Evolutionary conservation across 2,888 invertebrate genomes (phyloP).

Genomic region (Phalera bucephala): DNA sequence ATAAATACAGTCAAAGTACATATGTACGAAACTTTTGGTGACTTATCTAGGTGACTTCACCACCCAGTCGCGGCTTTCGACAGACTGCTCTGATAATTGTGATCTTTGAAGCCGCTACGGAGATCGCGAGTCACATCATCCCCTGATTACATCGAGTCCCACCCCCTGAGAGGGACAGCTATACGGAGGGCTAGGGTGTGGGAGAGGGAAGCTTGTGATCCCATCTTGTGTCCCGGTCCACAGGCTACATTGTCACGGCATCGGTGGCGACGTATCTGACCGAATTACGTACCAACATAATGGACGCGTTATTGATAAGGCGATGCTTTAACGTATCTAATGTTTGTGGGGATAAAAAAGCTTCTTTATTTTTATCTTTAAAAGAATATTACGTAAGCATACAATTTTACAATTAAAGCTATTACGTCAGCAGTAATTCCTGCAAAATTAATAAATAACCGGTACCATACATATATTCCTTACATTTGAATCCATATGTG

Average conservation of each 20-base stretch:
- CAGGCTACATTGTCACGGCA: constrained; percentile 81
- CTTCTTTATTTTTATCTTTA: too few species aligned
- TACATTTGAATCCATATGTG: too few species aligned
- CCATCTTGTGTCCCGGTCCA: constrained; percentile 85
- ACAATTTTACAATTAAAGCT: too few species aligned
- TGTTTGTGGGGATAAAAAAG: background rate
- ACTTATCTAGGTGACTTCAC: constrained; percentile 71
- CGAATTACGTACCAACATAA: constrained; percentile 63
- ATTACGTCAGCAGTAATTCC: too few species aligned
- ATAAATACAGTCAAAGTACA: constrained; percentile 22
- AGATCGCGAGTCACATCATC: constrained; percentile 83
- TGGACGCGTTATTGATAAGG: constrained; percentile 40
- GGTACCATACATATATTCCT: too few species aligned
- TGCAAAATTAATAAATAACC: too few species aligned
- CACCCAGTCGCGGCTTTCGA: constrained; percentile 76
- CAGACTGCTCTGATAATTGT: constrained; percentile 82
- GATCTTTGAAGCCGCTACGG: constrained; percentile 79
- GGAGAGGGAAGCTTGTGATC: constrained; percentile 72
- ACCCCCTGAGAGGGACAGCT: constrained; percentile 68
- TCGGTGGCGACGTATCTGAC: constrained; percentile 65
- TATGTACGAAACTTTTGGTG: constrained; percentile 48
- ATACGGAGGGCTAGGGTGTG: constrained; percentile 24
- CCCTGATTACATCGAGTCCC: constrained; percentile 82
- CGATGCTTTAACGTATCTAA: constrained; percentile 13
- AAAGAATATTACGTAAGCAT: too few species aligned